Base-by-base conservation (phyloP, 1,140 invertebrate species). In the Penaeus chinensis region DNA sequence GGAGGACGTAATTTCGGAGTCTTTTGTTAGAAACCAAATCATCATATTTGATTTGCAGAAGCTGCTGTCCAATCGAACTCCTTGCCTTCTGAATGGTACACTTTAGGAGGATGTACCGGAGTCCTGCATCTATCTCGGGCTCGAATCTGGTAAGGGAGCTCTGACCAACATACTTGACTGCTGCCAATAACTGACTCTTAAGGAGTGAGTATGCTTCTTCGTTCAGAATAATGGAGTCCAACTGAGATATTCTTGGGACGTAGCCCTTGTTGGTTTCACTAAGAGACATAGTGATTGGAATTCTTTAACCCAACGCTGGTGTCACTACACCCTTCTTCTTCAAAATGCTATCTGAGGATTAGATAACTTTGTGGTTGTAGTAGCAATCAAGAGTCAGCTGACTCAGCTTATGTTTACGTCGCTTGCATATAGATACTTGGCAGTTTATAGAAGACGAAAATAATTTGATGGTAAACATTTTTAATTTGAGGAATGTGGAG, bases 31-130 rank as follows among this genome's bases (percentile, higher is more conserved):
- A 27, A 16, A 80, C 79, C 62, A n/a, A 24, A 10, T 89, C 80
- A 81, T 87, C 78, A 69, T 90, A 90, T 62, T 86, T 90, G n/a
- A 89, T 87, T 76, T 89, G 87, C 54, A 90, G 71, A 24, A 90
- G 60, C 76, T 90, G 89, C 76, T 90, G 89, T 0, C 89, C 89
- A 84, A 90, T 82, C 8, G 89, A 85, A 54, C 84, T 82, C 83
- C 66, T 86, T 20, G 42, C 61, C 61, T 78, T 88, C 32, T 83
- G 27, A 42, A 90, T 62, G 37, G 89, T 90, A 71, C 78, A 66
- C 24, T 76, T 81, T 20, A 85, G 65, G 42, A 90, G 32, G 13
- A 84, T 62, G 63, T 88, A 89, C 54, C 81, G 81, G 60, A 90
- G 61, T 27, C 63, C 37, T 54, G 87, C 87, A 83, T 89, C 87